Evolutionary conservation across 2,113 vertebrate genomes (phyloP).

Genomic region (Pteruthius melanotis): DNA sequence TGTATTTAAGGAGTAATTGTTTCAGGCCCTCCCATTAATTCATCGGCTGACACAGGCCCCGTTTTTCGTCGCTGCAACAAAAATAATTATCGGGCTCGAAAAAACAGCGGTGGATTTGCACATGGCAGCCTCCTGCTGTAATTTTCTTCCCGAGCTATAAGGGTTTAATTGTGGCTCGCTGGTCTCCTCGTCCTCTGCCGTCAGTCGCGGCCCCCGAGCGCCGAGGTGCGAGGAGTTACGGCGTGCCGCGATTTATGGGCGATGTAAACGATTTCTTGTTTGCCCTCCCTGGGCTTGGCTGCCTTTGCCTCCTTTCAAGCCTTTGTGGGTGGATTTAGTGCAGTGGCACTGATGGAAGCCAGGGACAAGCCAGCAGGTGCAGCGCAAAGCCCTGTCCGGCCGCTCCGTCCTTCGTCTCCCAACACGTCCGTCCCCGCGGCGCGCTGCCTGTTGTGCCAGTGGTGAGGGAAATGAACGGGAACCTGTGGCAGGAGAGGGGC

Average conservation of each 20-base stretch:
- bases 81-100: slow-evolving; percentile 27
- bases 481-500: background rate
- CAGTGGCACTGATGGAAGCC: slow-evolving; percentile 49
- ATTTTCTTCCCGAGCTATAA: background rate
- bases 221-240: slow-evolving; percentile 1
- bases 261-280: slow-evolving; percentile 27
- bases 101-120: background rate
- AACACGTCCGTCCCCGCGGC: background rate
- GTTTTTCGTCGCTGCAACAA: slow-evolving; percentile 20
- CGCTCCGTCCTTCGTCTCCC: background rate
- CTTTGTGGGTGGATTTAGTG: background rate
- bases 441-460: background rate
- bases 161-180: slow-evolving; percentile 19
- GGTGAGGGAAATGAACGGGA: rapidly evolving
- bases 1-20: slow-evolving; percentile 71
- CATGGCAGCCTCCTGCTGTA: background rate
- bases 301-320: background rate
- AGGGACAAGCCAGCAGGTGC: slow-evolving; percentile 14
- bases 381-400: background rate
- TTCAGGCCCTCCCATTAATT: slow-evolving; percentile 63
- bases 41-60: background rate
- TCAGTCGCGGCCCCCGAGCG: background rate
- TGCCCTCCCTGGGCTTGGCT: slow-evolving; percentile 6
- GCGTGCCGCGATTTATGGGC: slow-evolving; percentile 23
- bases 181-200: background rate